A percentile compares a stretch with the other conserved stretches of the same genome.
Conservation (phyloP, 2,888 invertebrate genomes). For the Metopia argyrocephala region DNA sequence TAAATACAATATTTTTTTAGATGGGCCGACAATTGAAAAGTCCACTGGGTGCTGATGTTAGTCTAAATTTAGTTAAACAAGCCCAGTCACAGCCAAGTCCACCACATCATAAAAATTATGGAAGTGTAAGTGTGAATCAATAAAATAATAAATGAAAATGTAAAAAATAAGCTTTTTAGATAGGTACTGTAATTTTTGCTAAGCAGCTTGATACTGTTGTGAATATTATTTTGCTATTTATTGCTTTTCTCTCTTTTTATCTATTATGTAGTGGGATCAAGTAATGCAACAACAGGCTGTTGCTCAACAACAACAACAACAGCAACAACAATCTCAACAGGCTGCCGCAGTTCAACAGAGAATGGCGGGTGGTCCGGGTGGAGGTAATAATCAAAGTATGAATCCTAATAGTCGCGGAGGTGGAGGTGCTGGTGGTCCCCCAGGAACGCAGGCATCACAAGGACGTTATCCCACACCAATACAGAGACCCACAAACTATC, state of each 20-base stretch:
- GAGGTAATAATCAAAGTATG: conserved; percentile 69
- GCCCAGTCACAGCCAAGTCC: conserved; percentile 78
- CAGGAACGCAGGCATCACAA: conserved; percentile 71
- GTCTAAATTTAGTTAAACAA: conserved; percentile 77
- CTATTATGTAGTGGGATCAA: conserved; percentile 75
- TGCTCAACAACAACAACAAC: conserved; percentile 67
- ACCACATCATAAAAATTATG: conserved; percentile 78
- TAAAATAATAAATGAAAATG: too few relatives aligned
- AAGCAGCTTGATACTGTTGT: too few relatives aligned
- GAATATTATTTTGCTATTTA: too few relatives aligned
- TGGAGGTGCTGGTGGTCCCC: conserved; percentile 70
- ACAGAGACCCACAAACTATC: conserved; percentile 78
- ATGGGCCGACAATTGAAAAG: conserved; percentile 78
- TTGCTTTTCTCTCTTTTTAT: conserved; percentile 13
- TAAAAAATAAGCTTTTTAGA: too few relatives aligned
- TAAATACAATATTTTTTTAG: conserved; percentile 66
- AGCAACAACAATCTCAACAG: conserved; percentile 65
- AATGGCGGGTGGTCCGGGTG: conserved; percentile 67
- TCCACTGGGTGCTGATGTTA: conserved; percentile 77
- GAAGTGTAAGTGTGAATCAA: conserved; percentile 75
- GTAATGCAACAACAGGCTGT: conserved; percentile 78
- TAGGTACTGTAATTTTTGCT: too few relatives aligned
- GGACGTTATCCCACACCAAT: conserved; percentile 78
- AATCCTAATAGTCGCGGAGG: conserved; percentile 67
- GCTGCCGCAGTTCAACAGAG: conserved; percentile 69